These are phyloP conservation scores for Desoria tigrina DNA, from an alignment of 2,888 invertebrate species.

Conservation along the genomic window DNA sequence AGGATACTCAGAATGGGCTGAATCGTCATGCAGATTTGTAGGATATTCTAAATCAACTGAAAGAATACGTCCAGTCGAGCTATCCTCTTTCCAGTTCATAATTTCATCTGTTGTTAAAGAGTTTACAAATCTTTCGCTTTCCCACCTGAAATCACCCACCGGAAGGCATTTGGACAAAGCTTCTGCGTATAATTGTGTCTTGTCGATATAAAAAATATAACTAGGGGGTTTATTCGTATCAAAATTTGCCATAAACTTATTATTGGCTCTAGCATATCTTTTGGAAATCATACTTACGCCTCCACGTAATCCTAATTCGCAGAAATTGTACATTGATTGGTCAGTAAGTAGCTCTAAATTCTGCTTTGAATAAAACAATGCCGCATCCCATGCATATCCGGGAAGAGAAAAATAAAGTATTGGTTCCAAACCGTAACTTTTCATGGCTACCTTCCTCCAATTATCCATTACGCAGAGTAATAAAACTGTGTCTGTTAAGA, in stretches of 20 bases:
- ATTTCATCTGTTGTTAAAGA: neutral
- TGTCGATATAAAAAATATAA: no score
- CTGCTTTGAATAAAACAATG: constrained; percentile 15
- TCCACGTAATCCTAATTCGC: neutral
- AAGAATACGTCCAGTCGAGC: neutral
- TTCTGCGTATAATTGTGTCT: no score
- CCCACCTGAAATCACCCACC: neutral
- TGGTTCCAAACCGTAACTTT: constrained; percentile 51
- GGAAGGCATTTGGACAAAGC: neutral
- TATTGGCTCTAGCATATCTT: neutral
- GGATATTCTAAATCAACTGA: neutral
- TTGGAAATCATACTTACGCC: neutral
- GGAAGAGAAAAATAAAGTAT: constrained; percentile 45
- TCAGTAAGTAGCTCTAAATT: neutral
- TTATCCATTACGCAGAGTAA: constrained; percentile 53
- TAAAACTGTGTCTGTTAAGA: constrained; percentile 43
- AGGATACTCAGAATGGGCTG: neutral
- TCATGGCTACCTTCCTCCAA: constrained; percentile 47
- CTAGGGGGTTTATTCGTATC: neutral
- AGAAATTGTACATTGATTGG: neutral
- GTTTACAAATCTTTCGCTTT: neutral
- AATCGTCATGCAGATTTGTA: neutral
- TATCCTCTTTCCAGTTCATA: neutral
- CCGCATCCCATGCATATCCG: constrained; percentile 35
- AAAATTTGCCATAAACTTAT: neutral